phyloP scores from a whole-genome alignment of 1,140 invertebrate genomes.

The Papilio dardanus region DNA sequence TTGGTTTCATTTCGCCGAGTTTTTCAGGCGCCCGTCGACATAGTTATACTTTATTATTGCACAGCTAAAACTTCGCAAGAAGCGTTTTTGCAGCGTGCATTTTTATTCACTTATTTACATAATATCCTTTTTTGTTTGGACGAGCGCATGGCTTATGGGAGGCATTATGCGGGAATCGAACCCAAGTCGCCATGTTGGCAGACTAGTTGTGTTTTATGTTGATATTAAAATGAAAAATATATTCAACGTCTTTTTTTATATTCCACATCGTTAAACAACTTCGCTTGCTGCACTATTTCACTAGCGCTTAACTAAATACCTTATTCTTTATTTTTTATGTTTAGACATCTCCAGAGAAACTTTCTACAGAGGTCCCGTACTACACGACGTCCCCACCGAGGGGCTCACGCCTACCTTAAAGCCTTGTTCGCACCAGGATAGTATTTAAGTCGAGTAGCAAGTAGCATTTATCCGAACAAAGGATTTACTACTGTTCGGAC shows the following conservation, averaged over 20 bases:
- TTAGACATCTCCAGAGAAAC: no score
- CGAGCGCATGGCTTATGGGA: conserved; percentile 28
- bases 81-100: conserved; percentile 54
- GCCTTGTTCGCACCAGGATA: no score
- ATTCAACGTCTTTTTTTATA: neutral
- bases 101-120: conserved; percentile 63
- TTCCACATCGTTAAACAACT: no score
- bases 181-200: conserved; percentile 26
- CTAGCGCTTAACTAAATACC: no score
- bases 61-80: conserved; percentile 47
- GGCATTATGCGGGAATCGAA: conserved; percentile 41
- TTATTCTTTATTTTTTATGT: no score
- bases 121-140: conserved; percentile 50
- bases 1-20: conserved; percentile 52
- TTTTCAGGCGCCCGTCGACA: conserved; percentile 49
- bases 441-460: no score
- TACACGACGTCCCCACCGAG: no score
- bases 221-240: conserved; percentile 9
- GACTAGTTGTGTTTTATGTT: conserved; percentile 2
- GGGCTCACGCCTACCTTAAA: no score
- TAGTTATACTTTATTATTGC: conserved; percentile 58
- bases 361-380: no score
- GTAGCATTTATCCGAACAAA: no score
- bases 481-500: no score
- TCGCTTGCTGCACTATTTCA: no score